Base-by-base conservation (phyloP, 2,888 invertebrate genomes). In the Lysandra coridon region DNA sequence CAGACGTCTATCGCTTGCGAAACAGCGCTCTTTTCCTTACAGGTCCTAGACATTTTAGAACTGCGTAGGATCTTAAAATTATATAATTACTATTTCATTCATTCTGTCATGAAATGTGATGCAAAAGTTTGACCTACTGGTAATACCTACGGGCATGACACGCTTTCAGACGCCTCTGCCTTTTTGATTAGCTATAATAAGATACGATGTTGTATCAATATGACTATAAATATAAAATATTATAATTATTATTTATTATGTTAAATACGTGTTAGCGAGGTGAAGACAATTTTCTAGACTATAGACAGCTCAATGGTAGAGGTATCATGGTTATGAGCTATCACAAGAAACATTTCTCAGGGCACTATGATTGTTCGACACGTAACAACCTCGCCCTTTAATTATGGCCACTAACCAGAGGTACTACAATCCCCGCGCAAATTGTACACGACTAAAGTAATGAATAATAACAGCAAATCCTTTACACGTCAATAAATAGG, bases 321-420 rank as follows among this genome's bases (percentile, higher is more conserved):
- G 33, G 17, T 69, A 69, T 69, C 64, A 69, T 33, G 33, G 57
- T 23, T 62, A 57, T 57, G 74, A 37, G 30, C 69, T 62, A 75
- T 74, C 40, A 69, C 62, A 78, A 30, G 79, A 57, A 79, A 80
- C 83, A 82, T 83, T 83, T 83, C 83, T 82, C 82, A 79, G 80
- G 81, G 49, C 76, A 76, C 83, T 80, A 81, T 81, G 81, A 81
- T 82, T 82, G 80, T 81, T 82, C 80, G 80, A 79, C 77, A 81
- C 77, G 81, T 83, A 81, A 81, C 79, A 83, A 82, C 83, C 83
- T 83, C 83, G 83, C 83, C 83, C 83, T 83, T 84, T 83, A 81
- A 82, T 81, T 81, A 81, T 82, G 80, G 74, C 10, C 49, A 75
- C 49, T 69, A 69, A 69, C 69, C 69, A 69, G 69, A 37, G 33